These are phyloP conservation scores for Hesperia comma DNA, from an alignment of 2,888 invertebrate genomes.

Conservation along the genomic window DNA sequence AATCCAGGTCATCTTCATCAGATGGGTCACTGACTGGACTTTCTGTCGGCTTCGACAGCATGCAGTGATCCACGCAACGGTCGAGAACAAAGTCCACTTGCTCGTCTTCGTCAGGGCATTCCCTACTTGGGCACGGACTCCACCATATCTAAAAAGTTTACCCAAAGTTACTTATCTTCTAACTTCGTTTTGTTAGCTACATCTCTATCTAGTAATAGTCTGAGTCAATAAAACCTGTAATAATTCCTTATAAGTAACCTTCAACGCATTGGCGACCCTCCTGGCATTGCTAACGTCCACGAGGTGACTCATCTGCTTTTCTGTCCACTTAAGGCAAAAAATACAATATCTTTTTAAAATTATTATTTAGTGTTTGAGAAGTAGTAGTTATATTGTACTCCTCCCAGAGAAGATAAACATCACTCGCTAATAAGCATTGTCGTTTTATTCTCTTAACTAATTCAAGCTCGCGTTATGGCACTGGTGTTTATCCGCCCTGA, in stretches of 20 bases:
- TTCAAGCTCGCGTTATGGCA: constrained; percentile 71
- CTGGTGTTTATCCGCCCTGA: constrained; percentile 72
- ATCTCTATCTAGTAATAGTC: too few species aligned
- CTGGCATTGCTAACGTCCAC: too few species aligned
- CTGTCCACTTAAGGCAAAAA: too few species aligned
- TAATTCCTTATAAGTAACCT: too few species aligned
- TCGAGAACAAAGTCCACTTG: constrained; percentile 89
- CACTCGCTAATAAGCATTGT: constrained; percentile 55
- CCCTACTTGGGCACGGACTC: constrained; percentile 91
- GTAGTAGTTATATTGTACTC: neutral
- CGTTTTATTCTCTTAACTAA: constrained; percentile 76
- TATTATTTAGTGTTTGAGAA: too few species aligned
- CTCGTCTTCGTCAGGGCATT: constrained; percentile 90
- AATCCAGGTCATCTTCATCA: constrained; percentile 82
- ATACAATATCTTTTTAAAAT: too few species aligned
- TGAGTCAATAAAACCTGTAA: too few species aligned
- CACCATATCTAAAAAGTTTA: constrained; percentile 87
- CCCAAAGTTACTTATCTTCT: neutral
- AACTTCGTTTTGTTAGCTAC: neutral
- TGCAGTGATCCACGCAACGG: constrained; percentile 89
- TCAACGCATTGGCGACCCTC: too few species aligned
- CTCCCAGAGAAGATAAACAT: neutral
- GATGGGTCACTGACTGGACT: constrained; percentile 68
- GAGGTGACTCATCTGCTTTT: too few species aligned
- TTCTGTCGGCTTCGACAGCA: constrained; percentile 76